Conservation (phyloP, 2,797 vertebrate species). For the Crenichthys baileyi region DNA sequence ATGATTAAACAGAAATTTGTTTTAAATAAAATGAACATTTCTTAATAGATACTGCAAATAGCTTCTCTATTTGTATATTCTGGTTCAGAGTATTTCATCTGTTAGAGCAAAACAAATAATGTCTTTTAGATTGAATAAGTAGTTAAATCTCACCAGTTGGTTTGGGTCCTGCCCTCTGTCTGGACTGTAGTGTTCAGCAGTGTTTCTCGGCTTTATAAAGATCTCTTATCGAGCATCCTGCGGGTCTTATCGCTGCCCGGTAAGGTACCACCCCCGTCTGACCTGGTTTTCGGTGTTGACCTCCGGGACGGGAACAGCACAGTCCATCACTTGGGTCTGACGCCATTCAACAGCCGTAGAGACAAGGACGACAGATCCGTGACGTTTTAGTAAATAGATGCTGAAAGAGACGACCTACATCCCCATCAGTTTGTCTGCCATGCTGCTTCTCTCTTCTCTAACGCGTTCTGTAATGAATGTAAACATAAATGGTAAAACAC, state of each 20-base stretch:
- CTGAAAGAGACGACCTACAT: not conserved
- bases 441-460: conserved; percentile 8
- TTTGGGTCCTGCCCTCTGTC: conserved; percentile 5
- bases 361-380: conserved; percentile 65
- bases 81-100: conserved; percentile 1
- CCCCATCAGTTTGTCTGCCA: not conserved
- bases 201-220: conserved; percentile 45
- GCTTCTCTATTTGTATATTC: not conserved
- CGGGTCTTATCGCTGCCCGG: conserved; percentile 48
- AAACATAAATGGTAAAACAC: conserved; percentile 74
- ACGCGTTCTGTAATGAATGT: conserved; percentile 74
- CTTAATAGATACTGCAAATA: not conserved
- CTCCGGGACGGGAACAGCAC: conserved; percentile 69
- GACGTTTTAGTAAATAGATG: conserved; percentile 40
- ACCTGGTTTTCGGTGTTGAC: conserved; percentile 53
- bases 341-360: conserved; percentile 40
- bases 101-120: not conserved
- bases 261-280: conserved; percentile 31
- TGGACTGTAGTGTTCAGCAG: not conserved
- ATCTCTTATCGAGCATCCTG: conserved; percentile 56
- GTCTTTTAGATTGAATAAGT: not conserved
- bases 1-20: not conserved
- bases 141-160: conserved; percentile 50
- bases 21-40: not conserved
- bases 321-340: conserved; percentile 63